A percentile compares a stretch with the other conserved stretches of the same genome.
phyloP scores from a whole-genome alignment of 2,113 vertebrate genomes.

The Caretta caretta region DNA sequence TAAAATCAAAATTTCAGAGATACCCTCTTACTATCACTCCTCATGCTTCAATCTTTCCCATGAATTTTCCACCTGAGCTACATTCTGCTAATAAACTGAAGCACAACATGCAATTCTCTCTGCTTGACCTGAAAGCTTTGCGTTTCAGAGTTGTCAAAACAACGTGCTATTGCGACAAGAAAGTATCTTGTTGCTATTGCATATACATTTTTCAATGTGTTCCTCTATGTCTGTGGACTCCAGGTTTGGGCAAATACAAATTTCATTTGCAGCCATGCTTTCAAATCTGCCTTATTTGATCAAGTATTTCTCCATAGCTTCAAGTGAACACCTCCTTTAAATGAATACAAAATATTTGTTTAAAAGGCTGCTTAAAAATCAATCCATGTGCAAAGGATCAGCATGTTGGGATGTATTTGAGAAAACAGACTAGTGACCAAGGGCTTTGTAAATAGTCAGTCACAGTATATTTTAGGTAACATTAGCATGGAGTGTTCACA shows the following conservation, averaged over 20 bases:
- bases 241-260: slow-evolving; percentile 45
- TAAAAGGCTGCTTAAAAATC: neutral
- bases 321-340: slow-evolving; percentile 33
- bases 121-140: slow-evolving; percentile 49
- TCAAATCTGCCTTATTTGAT: slow-evolving; percentile 48
- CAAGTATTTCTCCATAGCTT: slow-evolving; percentile 40
- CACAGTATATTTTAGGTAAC: neutral
- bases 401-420: neutral
- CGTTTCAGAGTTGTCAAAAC: slow-evolving; percentile 66
- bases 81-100: slow-evolving; percentile 47
- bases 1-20: neutral
- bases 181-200: slow-evolving; percentile 67
- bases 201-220: slow-evolving; percentile 61
- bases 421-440: neutral
- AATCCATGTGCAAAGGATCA: neutral
- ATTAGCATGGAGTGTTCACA: neutral
- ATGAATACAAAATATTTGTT: slow-evolving; percentile 25
- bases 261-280: slow-evolving; percentile 58
- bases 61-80: neutral
- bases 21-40: neutral
- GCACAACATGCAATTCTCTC: neutral
- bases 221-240: slow-evolving; percentile 63
- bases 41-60: neutral
- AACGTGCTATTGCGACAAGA: slow-evolving; percentile 48
- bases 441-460: neutral